A percentile compares a stretch with the other conserved stretches of the same genome.
Conservation (phyloP, 2,888 invertebrate genomes). For the Caenorhabditis sp. region DNA sequence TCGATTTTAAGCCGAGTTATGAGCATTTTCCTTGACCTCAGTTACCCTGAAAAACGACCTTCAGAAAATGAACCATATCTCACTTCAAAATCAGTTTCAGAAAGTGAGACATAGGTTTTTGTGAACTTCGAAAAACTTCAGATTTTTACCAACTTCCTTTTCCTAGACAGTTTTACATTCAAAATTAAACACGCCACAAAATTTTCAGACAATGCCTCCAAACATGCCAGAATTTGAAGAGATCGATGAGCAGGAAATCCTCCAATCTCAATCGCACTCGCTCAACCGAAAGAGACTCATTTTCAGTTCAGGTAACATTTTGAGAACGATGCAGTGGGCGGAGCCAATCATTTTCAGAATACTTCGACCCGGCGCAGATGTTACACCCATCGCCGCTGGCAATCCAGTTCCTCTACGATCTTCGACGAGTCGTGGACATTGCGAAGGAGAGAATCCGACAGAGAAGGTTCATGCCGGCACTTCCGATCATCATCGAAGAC, state of each 20-base stretch:
- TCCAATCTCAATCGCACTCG: neutral
- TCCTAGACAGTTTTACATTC: too few relatives aligned
- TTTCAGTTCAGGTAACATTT: constrained; percentile 65
- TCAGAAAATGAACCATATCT: too few relatives aligned
- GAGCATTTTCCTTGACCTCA: too few relatives aligned
- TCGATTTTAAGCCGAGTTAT: too few relatives aligned
- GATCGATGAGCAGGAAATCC: constrained; percentile 21
- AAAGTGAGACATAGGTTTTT: too few relatives aligned
- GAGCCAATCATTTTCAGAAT: constrained; percentile 87
- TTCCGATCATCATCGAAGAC: constrained; percentile 68
- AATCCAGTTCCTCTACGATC: constrained; percentile 89
- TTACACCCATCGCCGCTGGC: constrained; percentile 94
- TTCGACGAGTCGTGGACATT: constrained; percentile 85
- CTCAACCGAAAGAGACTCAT: constrained; percentile 49
- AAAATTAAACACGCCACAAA: too few relatives aligned
- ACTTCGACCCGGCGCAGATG: constrained; percentile 92
- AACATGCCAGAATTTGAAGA: constrained; percentile 18
- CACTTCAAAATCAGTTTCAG: too few relatives aligned
- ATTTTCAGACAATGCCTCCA: neutral
- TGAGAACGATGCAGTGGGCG: too few relatives aligned
- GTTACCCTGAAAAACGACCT: too few relatives aligned
- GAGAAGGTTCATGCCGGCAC: constrained; percentile 72
- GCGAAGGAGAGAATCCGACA: constrained; percentile 73
- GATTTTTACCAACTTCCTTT: too few relatives aligned
- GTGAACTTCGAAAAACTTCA: too few relatives aligned